phyloP scores from a whole-genome alignment of 2,113 vertebrate species.

The Nothobranchius kuhntae region DNA sequence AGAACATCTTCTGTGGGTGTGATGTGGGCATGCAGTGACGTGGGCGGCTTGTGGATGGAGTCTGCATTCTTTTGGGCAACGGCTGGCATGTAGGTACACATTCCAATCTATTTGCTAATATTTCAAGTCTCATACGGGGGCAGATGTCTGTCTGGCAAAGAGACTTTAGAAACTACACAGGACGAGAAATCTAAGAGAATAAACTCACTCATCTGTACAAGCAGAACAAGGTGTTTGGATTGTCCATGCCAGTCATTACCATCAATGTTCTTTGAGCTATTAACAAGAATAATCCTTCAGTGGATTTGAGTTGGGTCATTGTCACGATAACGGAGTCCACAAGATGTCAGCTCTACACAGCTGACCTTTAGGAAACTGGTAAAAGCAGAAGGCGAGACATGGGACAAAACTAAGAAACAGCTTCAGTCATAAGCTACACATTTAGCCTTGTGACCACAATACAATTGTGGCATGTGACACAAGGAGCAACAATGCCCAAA shows the following conservation, averaged over 20 bases:
- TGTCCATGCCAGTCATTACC: constrained; percentile 5
- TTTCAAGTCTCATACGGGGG: constrained; percentile 19
- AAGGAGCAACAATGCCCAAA: constrained; percentile 38
- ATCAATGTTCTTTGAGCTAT: background rate
- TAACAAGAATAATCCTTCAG: no score
- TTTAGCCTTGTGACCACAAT: constrained; percentile 23
- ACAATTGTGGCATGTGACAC: constrained; percentile 34
- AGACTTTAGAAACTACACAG: constrained; percentile 1
- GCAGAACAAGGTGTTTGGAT: constrained; percentile 5
- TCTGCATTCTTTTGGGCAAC: constrained; percentile 39
- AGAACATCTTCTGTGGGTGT: constrained; percentile 29
- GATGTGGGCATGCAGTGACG: constrained; percentile 18
- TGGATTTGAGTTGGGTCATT: no score
- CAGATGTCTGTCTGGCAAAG: background rate
- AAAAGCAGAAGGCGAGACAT: constrained; percentile 25
- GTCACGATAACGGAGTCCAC: constrained; percentile 6
- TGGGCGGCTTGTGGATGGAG: constrained; percentile 5
- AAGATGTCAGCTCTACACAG: constrained; percentile 17
- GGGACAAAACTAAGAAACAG: constrained; percentile 11
- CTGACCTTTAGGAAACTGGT: constrained; percentile 14
- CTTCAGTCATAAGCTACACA: constrained; percentile 12
- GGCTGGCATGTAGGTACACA: constrained; percentile 20
- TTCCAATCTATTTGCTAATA: constrained; percentile 28
- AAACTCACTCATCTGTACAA: background rate
- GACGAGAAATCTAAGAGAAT: no score